Conservation (phyloP, 1,140 invertebrate species). For the Zelostemma sp. region DNA sequence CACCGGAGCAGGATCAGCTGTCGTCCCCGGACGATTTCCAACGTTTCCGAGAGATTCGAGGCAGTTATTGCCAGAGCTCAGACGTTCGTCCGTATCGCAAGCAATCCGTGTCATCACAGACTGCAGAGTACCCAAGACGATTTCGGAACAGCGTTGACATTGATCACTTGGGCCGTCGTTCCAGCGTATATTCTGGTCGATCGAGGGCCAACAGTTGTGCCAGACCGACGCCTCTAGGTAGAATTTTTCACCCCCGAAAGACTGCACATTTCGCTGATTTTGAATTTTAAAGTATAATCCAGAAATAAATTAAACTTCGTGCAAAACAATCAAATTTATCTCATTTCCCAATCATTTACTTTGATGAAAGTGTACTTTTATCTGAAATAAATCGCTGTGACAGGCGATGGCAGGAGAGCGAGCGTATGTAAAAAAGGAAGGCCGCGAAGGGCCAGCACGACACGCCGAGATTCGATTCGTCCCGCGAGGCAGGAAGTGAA, state of each 20-base stretch:
- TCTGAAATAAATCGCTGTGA: neutral
- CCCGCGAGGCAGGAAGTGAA: constrained; percentile 66
- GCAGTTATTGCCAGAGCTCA: constrained; percentile 24
- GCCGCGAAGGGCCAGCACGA: constrained; percentile 45
- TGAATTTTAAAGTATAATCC: neutral
- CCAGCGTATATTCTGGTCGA: constrained; percentile 52
- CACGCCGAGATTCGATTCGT: constrained; percentile 58
- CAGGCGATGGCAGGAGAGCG: constrained; percentile 61
- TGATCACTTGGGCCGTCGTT: constrained; percentile 53
- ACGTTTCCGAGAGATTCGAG: constrained; percentile 16
- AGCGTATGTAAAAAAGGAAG: constrained; percentile 54
- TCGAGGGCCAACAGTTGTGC: constrained; percentile 58
- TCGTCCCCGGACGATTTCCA: constrained; percentile 31
- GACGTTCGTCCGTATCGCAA: constrained; percentile 31
- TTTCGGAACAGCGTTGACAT: constrained; percentile 40
- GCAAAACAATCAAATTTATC: constrained; percentile 5
- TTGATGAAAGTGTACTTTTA: too few relatives aligned
- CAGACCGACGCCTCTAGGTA: constrained; percentile 63
- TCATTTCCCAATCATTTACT: neutral
- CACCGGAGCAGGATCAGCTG: constrained; percentile 28
- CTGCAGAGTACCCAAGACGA: constrained; percentile 41
- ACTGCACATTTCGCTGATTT: too few relatives aligned
- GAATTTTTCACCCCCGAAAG: constrained; percentile 19
- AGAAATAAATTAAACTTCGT: too few relatives aligned
- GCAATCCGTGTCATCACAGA: constrained; percentile 48